Evolutionary conservation across 2,888 invertebrate genomes (phyloP), one percentile per base, ranked within the genome.

Genomic region (Drosophila pseudotalamancana): DNA sequence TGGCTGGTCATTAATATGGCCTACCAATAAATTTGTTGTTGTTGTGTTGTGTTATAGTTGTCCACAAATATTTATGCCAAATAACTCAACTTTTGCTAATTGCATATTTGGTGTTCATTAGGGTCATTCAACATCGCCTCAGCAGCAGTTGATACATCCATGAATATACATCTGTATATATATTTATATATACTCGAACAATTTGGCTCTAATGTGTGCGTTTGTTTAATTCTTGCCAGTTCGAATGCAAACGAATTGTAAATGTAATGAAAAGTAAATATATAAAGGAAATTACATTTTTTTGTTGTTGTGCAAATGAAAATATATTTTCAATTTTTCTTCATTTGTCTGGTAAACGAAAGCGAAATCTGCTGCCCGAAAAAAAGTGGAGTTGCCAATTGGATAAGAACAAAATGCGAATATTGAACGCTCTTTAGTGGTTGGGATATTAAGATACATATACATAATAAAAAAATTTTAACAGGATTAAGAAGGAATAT

Each of bases 71-170:
- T 86, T 88, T 77, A 74, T 76, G 69, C 72, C 73, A 81, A 78
- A 73, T 82, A 76, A 78, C 76, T 80, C 71, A 77, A 75, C 77
- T 82, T 76, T 82, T 77, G 70, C 74, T 87, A 85, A 88, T 87
- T 88, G 78, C 83, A 83, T 83, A 81, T 83, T 85, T 79, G 75
- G 87, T 88, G 77, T 79, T 81, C 79, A 83, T 83, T 83, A 81
- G 76, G 78, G 72, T 74, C 74, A 78, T 72, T 72, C 63, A 31
- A 35, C 29, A 29, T 8, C 29, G 29, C 46, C 49, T 35, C 27
- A 23, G 21, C 29, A 48, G 14, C n/a, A n/a, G n/a, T 31, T 16
- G 11, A 53, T 39, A n/a, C n/a, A n/a, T n/a, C n/a, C n/a, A 18
- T 35, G 27, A 16, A 21, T 16, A 23, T 45, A n/a, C n/a, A n/a